Evolutionary conservation across 2,888 invertebrate species (phyloP), one percentile per base, ranked within the genome.

Genomic region (Nemoura dubitans): DNA sequence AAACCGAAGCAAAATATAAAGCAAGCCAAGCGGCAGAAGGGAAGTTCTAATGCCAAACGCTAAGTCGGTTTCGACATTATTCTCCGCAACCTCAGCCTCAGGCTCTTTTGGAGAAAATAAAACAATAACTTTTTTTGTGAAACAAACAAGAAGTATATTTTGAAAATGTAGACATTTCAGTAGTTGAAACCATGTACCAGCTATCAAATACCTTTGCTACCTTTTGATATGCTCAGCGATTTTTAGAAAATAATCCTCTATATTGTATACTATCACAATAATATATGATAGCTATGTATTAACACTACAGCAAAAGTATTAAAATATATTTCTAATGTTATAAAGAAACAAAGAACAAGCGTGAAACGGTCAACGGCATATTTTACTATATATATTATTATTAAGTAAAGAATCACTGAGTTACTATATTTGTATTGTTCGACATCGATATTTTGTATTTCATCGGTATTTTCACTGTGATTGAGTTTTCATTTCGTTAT

Each of bases 401-500:
- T 59, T 36, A 59, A 21, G 59, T 59, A 59, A 59, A 59, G 21
- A 59, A 59, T 59, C 59, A 59, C 59, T 59, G 59, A 59, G 59
- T 59, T 59, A 59, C 59, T 59, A 59, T 59, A 21, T 59, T 59
- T 59, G 59, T 59, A 59, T 59, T 59, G 59, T 59, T 59, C 59
- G 10, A 59, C 59, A 59, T 59, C 36, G 59, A 59, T 21, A 59
- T 59, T 59, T 59, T 59, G 59, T 59, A 59, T 59, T 59, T 10
- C 59, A 59, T 59, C 21, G 59, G 59, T 59, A 59, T 59, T 59
- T 59, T 59, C 59, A 59, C 59, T 21, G 21, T 21, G 59, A 59
- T 2, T 59, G 16, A 7, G 21, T 59, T 59, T 59, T 59, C 59
- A 21, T 10, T 59, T 59, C 59, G 14, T 59, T 21, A 59, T 21